These are phyloP conservation scores for Riparia riparia DNA, from an alignment of 2,113 vertebrate species.

Conservation along the genomic window DNA sequence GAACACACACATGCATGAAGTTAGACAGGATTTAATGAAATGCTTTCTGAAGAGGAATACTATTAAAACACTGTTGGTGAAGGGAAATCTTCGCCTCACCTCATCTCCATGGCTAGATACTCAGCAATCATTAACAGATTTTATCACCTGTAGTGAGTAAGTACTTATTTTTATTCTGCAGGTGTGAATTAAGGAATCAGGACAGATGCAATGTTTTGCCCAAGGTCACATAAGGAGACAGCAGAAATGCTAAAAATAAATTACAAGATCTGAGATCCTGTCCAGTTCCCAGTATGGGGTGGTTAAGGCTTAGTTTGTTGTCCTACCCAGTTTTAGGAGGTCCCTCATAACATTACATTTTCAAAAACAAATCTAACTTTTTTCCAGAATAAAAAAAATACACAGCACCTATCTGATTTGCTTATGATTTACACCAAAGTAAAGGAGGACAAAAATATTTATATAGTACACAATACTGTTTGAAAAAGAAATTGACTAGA, in stretches of 20 bases:
- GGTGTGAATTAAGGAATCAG: constrained; percentile 26
- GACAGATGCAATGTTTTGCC: constrained; percentile 19
- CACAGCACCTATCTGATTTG: background rate
- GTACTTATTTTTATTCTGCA: constrained; percentile 52
- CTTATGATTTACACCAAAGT: background rate
- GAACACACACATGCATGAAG: constrained; percentile 61
- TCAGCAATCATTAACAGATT: constrained; percentile 45
- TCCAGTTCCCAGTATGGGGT: background rate
- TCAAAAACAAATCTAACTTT: background rate
- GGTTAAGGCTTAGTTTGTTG: background rate
- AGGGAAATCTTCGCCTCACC: constrained; percentile 27
- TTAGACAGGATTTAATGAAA: constrained; percentile 56
- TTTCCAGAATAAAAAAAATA: background rate
- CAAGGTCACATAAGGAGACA: constrained; percentile 33
- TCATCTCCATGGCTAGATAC: constrained; percentile 9
- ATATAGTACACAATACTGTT: background rate
- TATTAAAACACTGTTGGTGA: constrained; percentile 40
- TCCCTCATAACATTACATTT: background rate
- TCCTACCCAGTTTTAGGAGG: background rate
- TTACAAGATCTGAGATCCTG: background rate
- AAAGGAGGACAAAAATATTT: background rate
- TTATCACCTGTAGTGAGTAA: constrained; percentile 44
- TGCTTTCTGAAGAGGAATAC: constrained; percentile 29
- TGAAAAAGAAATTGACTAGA: background rate
- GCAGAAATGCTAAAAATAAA: constrained; percentile 13